Evolutionary conservation across 2,797 vertebrate species (phyloP).

Genomic region (Crocidura indochinensis): DNA sequence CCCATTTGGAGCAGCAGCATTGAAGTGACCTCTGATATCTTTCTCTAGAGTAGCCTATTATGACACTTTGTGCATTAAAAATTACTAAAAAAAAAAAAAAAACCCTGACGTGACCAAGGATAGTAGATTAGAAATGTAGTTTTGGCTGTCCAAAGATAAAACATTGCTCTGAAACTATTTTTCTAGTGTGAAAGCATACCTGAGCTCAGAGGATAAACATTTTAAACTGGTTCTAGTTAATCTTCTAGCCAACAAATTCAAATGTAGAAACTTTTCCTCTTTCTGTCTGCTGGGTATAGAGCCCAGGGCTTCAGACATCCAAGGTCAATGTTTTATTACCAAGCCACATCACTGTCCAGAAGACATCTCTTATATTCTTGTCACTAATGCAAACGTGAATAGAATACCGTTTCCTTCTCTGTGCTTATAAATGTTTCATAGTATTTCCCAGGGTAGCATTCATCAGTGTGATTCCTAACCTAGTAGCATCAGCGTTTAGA

Average conservation of each 20-base stretch:
- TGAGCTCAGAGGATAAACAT: not conserved
- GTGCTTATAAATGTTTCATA: not conserved
- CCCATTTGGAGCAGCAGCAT: not conserved
- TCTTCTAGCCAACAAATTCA: not conserved
- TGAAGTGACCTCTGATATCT: not conserved
- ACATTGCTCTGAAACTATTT: not conserved
- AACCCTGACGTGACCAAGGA: not conserved
- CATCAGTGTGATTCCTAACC: not conserved
- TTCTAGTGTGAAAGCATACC: not conserved
- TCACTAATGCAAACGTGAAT: not conserved
- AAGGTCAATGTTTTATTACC: too few relatives aligned
- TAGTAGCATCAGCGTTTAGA: not conserved
- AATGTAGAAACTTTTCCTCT: not conserved
- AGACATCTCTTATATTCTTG: not conserved
- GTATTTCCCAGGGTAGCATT: not conserved
- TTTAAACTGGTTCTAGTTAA: conserved; percentile 26
- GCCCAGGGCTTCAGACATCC: too few relatives aligned
- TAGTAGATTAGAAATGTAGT: not conserved
- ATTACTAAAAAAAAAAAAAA: conserved; percentile 28
- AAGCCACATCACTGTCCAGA: too few relatives aligned
- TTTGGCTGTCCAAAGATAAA: not conserved
- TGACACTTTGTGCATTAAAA: conserved; percentile 29
- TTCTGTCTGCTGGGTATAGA: too few relatives aligned
- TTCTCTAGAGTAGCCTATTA: not conserved
- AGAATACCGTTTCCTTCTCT: not conserved